These are phyloP conservation scores for Myiopsitta monachus DNA, from an alignment of 2,113 vertebrate species.

Conservation along the genomic window DNA sequence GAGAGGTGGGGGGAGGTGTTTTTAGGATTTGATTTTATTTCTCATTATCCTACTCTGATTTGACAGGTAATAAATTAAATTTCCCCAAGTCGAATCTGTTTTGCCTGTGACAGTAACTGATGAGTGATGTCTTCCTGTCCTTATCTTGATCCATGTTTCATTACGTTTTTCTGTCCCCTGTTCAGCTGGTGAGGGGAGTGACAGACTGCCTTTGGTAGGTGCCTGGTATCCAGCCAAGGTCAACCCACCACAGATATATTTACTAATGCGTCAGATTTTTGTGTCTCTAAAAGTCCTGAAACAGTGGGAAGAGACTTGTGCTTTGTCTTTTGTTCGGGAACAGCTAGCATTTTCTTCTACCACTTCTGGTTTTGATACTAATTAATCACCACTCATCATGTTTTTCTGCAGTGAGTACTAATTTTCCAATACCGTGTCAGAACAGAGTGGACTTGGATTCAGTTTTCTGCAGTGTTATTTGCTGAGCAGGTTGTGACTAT, in stretches of 20 bases:
- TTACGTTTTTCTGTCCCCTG: background rate
- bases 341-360: background rate
- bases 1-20: background rate
- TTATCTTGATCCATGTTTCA: background rate
- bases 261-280: background rate
- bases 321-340: background rate
- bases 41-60: background rate
- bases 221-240: background rate
- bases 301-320: background rate
- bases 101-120: background rate
- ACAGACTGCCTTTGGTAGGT: background rate
- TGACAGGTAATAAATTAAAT: background rate
- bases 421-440: background rate
- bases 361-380: background rate
- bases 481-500: background rate
- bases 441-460: background rate
- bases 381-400: background rate
- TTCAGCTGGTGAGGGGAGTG: background rate
- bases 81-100: background rate
- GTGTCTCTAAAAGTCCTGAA: background rate
- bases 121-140: background rate
- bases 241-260: background rate
- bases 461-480: background rate
- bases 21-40: background rate
- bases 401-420: background rate